Conservation (phyloP, 1,140 invertebrate genomes). For the Macrobrachium nipponense region DNA sequence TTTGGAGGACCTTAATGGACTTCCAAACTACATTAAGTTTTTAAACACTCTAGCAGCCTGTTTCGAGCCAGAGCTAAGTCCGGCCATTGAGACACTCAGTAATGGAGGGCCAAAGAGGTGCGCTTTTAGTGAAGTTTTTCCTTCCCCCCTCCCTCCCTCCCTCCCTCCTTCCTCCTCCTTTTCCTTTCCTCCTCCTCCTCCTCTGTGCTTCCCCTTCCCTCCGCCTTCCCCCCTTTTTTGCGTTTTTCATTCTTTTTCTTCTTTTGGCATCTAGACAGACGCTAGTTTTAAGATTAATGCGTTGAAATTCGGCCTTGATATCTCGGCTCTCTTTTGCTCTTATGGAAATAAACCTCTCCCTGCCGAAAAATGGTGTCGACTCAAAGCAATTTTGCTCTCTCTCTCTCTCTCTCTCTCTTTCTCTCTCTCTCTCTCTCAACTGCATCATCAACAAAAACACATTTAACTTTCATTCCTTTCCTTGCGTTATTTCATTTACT, state of each 20-base stretch:
- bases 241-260: conserved; percentile 14
- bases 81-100: conserved; percentile 55
- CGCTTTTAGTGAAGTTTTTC: conserved; percentile 55
- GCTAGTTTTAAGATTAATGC: conserved; percentile 55
- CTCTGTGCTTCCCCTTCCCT: no score
- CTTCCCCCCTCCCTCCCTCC: no score
- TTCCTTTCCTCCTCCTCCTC: no score
- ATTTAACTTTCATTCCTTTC: no score
- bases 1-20: conserved; percentile 63
- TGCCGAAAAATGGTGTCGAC: not conserved
- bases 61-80: conserved; percentile 58
- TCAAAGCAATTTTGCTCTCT: not conserved
- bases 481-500: no score
- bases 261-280: conserved; percentile 48
- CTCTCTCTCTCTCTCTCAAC: conserved; percentile 9
- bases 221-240: not conserved
- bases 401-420: conserved; percentile 25
- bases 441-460: no score
- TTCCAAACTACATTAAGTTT: conserved; percentile 64
- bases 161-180: no score
- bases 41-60: conserved; percentile 61
- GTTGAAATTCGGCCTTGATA: conserved; percentile 30
- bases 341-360: no score
- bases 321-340: no score
- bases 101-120: conserved; percentile 57